Conservation (phyloP, 2,797 vertebrate species). For the Hybognathus amarus region DNA sequence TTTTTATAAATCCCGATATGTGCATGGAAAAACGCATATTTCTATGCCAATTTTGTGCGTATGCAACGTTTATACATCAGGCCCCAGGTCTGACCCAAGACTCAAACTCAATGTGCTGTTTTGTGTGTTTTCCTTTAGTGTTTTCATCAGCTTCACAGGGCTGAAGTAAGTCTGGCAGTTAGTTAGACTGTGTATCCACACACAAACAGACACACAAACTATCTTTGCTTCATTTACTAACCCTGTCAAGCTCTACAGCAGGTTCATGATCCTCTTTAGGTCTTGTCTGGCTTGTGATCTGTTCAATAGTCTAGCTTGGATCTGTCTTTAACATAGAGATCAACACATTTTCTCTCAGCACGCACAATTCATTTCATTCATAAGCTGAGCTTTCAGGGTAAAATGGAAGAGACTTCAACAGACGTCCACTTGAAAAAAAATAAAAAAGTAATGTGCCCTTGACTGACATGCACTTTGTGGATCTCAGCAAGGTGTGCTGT, state of each 20-base stretch:
- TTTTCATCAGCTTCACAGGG: constrained; percentile 12
- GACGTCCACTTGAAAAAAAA: constrained; percentile 30
- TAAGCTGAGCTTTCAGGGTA: not conserved
- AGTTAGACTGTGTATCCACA: not conserved
- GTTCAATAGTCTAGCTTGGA: constrained; percentile 15
- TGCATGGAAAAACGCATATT: too few species aligned
- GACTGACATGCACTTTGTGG: constrained; percentile 35
- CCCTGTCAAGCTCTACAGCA: constrained; percentile 33
- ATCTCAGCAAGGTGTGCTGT: constrained; percentile 2
- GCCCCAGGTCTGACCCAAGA: not conserved
- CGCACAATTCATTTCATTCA: not conserved
- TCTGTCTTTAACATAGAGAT: constrained; percentile 8
- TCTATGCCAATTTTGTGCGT: too few species aligned
- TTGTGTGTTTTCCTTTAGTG: constrained; percentile 9
- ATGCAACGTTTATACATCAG: too few species aligned
- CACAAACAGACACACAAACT: constrained; percentile 4
- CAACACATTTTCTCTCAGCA: constrained; percentile 14
- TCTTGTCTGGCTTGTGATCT: constrained; percentile 21
- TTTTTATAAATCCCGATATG: too few species aligned
- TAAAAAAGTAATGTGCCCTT: constrained; percentile 26
- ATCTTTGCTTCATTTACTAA: constrained; percentile 36
- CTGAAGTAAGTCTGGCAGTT: constrained; percentile 8
- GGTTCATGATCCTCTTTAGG: constrained; percentile 29
- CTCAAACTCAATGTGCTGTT: not conserved
- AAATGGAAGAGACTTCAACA: constrained; percentile 24